These are phyloP conservation scores for Epizoanthus ramosus DNA, from an alignment of 92 coral and sea anemone species.

Conservation along the genomic window DNA sequence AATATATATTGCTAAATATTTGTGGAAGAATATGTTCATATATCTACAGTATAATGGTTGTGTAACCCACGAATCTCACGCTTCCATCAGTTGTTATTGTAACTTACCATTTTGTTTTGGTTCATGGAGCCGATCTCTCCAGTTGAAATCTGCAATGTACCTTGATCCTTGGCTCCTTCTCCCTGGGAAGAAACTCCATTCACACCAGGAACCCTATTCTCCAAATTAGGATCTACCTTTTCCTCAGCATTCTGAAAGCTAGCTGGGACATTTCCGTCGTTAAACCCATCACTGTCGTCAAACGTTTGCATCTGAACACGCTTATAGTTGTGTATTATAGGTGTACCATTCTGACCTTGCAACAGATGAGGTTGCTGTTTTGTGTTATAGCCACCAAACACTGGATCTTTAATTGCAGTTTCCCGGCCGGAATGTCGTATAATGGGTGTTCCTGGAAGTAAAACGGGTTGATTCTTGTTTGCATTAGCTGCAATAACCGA, in stretches of 20 bases:
- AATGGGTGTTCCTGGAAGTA: background rate
- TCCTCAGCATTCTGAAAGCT: background rate
- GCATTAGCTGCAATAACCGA: background rate
- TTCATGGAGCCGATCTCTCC: background rate
- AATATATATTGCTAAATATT: too few relatives aligned
- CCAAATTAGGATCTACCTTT: background rate
- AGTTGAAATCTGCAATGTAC: background rate
- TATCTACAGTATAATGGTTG: too few relatives aligned
- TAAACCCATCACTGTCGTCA: background rate
- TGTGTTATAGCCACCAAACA: background rate
- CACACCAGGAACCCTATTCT: background rate
- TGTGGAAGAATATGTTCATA: too few relatives aligned
- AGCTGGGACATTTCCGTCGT: background rate
- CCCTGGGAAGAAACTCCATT: background rate
- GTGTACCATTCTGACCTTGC: background rate
- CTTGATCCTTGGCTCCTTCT: background rate
- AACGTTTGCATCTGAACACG: background rate
- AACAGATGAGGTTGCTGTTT: background rate
- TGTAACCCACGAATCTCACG: too few relatives aligned
- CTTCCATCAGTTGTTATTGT: background rate
- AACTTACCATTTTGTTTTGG: background rate
- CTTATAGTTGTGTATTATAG: background rate
- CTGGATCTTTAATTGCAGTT: too few relatives aligned
- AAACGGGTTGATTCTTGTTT: background rate
- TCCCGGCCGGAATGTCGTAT: background rate